Base-by-base conservation (phyloP, 2,888 invertebrate species). In the Drosophila rellima region DNA sequence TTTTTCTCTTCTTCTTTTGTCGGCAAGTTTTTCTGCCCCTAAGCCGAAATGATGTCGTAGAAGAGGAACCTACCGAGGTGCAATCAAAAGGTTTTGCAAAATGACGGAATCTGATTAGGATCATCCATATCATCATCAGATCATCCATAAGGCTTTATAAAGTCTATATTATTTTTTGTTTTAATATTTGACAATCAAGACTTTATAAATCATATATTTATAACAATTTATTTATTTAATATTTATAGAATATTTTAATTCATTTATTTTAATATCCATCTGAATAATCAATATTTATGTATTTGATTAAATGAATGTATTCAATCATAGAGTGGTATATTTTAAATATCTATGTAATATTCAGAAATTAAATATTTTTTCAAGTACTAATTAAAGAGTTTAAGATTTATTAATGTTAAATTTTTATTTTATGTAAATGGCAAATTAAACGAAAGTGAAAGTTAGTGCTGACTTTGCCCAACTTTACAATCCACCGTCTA, bases 31-130 rank as follows among this genome's bases (percentile, higher is more conserved):
- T 18, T 26, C 20, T 42, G 33, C n/a, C 20, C 56, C 37, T 17
- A 29, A 55, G 3, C 39, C 39, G 42, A 56, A 44, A 57, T 71
- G 44, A 54, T 56, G 60, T 54, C 31, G 54, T 31, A 33, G 35
- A 40, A 55, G 57, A n/a, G 42, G 52, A 61, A 42, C 20, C 20
- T 1, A 54, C 6, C 60, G 77, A 57, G 77, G 51, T 29, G 48
- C 5, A 6, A 7, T 26, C 26, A 1, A 39, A n/a, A 7, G 15
- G 50, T 52, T 56, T 23, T 2, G 0, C 10, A 2, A 8, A n/a
- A 10, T 4, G 1, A 20, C 8, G 15, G 8, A 50, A 33, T 20
- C 10, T 26, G 26, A 26, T 26, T 1, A 7, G 26, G 26, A 26
- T n/a, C n/a, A n/a, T n/a, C n/a, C n/a, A n/a, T n/a, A n/a, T n/a